phyloP scores from a whole-genome alignment of 1,140 invertebrate genomes.

The Drosophila funebris region DNA sequence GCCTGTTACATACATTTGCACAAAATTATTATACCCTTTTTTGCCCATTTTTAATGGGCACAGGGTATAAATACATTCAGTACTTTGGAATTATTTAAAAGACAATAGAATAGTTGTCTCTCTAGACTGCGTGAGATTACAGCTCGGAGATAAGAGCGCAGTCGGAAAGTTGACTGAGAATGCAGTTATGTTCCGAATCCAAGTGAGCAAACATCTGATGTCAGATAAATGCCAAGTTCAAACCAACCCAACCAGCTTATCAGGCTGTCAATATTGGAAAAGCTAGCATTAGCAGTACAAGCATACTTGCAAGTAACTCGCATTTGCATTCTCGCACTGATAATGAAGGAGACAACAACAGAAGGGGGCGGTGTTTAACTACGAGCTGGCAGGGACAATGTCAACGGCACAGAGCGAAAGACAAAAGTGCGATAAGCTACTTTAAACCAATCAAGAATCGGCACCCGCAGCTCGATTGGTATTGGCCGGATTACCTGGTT shows the following conservation, averaged over 20 bases:
- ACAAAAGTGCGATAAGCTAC: not conserved
- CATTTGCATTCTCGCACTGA: no score
- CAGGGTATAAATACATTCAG: not conserved
- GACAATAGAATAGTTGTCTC: no score
- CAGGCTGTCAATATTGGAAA: conserved; percentile 12
- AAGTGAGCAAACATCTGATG: not conserved
- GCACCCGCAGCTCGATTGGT: not conserved
- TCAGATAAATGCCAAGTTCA: conserved; percentile 14
- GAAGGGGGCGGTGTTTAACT: not conserved
- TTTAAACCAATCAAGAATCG: conserved; percentile 9
- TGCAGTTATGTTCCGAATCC: not conserved
- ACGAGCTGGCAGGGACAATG: not conserved
- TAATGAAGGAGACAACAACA: no score
- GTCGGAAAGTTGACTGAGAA: not conserved
- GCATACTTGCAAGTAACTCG: no score
- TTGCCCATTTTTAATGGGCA: no score
- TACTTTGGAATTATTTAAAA: no score
- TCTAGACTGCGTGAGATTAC: not conserved
- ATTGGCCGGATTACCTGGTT: conserved; percentile 8
- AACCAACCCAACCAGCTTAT: conserved; percentile 28
- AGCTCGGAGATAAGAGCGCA: not conserved
- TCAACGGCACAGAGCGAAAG: not conserved
- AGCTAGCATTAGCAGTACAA: not conserved
- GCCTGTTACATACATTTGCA: no score
- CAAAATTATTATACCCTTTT: no score